These are phyloP conservation scores for Piaya cayana DNA, from an alignment of 2,113 vertebrate genomes.

Conservation along the genomic window DNA sequence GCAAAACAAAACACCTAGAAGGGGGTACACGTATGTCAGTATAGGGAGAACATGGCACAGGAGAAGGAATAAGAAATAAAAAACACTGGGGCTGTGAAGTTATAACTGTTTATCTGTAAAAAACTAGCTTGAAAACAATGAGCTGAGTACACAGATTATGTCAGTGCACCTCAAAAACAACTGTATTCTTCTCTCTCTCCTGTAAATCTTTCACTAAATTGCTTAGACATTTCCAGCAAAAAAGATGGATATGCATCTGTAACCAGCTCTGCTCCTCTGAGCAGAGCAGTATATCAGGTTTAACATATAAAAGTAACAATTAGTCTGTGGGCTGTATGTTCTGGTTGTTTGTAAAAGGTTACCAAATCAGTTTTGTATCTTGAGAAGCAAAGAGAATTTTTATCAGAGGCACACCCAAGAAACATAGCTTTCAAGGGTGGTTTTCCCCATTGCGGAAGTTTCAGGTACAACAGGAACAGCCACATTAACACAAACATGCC, in stretches of 20 bases:
- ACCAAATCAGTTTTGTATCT: not conserved
- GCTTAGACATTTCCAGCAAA: not conserved
- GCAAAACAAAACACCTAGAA: not conserved
- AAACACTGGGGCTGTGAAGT: not conserved
- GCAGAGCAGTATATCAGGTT: not conserved
- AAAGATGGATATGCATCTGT: not conserved
- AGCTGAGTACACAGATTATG: not conserved
- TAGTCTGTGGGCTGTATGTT: slow-evolving; percentile 1
- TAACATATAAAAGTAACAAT: not conserved
- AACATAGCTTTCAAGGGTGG: not conserved
- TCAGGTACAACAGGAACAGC: slow-evolving; percentile 34
- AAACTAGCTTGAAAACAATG: not conserved
- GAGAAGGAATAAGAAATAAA: not conserved
- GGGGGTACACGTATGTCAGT: rapidly evolving
- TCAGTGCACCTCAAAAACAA: not conserved
- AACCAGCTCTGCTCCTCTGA: not conserved
- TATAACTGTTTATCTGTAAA: not conserved
- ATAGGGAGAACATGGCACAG: not conserved
- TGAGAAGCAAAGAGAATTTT: slow-evolving; percentile 22
- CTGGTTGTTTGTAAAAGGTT: not conserved
- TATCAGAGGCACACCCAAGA: slow-evolving; percentile 34
- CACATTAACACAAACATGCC: not conserved
- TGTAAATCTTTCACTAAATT: not conserved
- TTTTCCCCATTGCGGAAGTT: not conserved
- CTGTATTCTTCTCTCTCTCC: not conserved